Base-by-base conservation (phyloP, 2,888 invertebrate genomes). In the Euzophera pinguis region DNA sequence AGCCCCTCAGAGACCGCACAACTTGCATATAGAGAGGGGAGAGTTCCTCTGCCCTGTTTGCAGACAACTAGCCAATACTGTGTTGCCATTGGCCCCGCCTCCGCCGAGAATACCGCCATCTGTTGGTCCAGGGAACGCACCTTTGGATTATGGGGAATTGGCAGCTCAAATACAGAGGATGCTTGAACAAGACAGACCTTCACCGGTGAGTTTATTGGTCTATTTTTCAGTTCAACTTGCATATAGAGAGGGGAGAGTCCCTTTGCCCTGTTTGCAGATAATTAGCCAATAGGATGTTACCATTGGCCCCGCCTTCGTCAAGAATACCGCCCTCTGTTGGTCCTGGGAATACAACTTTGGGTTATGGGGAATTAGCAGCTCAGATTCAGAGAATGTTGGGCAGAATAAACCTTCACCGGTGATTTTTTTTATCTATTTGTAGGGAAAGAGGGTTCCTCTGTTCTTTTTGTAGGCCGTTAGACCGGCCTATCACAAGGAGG, bases 1-100 rank as follows among this genome's bases (percentile, higher is more conserved):
- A 65, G 93, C 93, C 57, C 94, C 95, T 62, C 95, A 95, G 76
- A 91, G 96, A 29, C 93, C 93, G 61, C 94, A 94, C 78, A 94
- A 93, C 79, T 85, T 96, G 91, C 93, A 90, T 78, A 90, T 87
- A 65, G 87, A 86, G 69, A 79, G 84, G 69, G 97, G 97, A 49
- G 98, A 99, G 91, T 99, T 97, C 90, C 93, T 95, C 65, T 99
- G 99, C 85, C 99, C 99, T 22, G 92, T 99, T 60, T 99, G 99
- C 84, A 93, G 99, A 10, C 98, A 98, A 88, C 81, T 85, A 1
- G 85, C 84, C 71, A 85, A 85, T 77, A 95, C 97, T 8, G 97
- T 98, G 67, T 91, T 99, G 69, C 99, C 96, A 34, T 85, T 96
- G 43, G 94, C 95, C 54, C 94, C 95, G 0, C 93, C 93, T 71